These are phyloP conservation scores for Acronicta leporina DNA, from an alignment of 2,888 invertebrate species.

Conservation along the genomic window DNA sequence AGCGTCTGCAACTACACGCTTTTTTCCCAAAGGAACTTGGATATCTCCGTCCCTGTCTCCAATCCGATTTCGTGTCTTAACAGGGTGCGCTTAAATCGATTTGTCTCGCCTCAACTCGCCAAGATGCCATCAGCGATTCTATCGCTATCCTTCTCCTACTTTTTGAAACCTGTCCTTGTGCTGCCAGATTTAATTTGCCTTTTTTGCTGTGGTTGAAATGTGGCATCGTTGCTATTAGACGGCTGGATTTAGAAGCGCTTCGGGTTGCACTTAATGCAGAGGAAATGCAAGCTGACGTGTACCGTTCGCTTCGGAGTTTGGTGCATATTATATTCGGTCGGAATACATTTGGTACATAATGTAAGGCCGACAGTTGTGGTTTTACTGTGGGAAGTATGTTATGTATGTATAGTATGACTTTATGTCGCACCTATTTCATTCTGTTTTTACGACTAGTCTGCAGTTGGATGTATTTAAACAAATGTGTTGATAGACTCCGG, in stretches of 20 bases:
- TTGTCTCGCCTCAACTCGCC: constrained; percentile 80
- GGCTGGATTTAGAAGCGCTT: constrained; percentile 61
- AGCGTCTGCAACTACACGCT: constrained; percentile 60
- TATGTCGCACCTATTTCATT: constrained; percentile 40
- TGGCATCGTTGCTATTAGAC: constrained; percentile 62
- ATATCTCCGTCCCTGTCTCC: constrained; percentile 71
- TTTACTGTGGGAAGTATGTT: constrained; percentile 42
- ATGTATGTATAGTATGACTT: constrained; percentile 35
- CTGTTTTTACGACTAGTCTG: constrained; percentile 46
- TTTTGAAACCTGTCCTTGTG: constrained; percentile 74
- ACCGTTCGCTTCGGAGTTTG: constrained; percentile 18
- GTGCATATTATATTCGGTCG: constrained; percentile 51
- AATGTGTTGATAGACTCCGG: constrained; percentile 24
- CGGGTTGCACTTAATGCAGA: constrained; percentile 50
- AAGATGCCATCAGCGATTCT: constrained; percentile 67
- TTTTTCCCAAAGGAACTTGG: constrained; percentile 64
- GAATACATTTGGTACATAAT: constrained; percentile 34
- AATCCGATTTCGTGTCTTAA: constrained; percentile 75
- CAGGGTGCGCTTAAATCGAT: constrained; percentile 75
- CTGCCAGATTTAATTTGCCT: constrained; percentile 76
- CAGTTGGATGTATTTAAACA: constrained; percentile 32
- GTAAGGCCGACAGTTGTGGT: constrained; percentile 35
- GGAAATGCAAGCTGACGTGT: constrained; percentile 44
- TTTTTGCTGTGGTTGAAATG: constrained; percentile 67
- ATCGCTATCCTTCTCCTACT: constrained; percentile 68